A percentile compares a stretch with the other conserved stretches of the same genome.
Conservation (phyloP, 2,888 invertebrate species). For the Rhagonycha lutea region DNA sequence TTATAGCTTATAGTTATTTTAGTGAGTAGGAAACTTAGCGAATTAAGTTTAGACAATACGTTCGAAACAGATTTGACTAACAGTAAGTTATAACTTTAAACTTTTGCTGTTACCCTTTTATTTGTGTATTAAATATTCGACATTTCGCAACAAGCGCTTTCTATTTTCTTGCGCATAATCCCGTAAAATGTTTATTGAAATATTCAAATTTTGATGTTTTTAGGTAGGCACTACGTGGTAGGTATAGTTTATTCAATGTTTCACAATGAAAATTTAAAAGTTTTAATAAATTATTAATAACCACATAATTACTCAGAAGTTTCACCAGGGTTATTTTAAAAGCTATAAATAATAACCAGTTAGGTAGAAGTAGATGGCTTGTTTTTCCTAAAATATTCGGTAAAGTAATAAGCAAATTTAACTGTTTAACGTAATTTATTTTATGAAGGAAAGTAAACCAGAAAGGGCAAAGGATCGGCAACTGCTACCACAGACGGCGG, state of each 20-base stretch:
- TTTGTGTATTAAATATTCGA: not conserved
- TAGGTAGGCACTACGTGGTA: not conserved
- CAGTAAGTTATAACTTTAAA: not conserved
- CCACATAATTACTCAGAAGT: not conserved
- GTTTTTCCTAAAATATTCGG: conserved; percentile 5
- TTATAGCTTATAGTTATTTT: no score
- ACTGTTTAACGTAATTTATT: conserved; percentile 20
- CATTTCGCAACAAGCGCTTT: not conserved
- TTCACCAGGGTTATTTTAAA: not conserved
- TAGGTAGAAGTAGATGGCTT: not conserved
- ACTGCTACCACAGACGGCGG: conserved; percentile 28
- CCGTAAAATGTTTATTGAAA: not conserved
- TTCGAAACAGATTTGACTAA: not conserved
- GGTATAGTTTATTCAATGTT: not conserved
- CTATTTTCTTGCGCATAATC: not conserved
- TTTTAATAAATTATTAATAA: not conserved
- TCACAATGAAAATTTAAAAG: not conserved
- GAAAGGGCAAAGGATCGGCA: conserved; percentile 22
- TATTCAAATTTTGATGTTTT: not conserved
- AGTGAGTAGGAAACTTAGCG: not conserved
- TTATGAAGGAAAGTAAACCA: conserved; percentile 11
- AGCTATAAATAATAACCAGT: not conserved
- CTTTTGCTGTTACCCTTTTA: not conserved
- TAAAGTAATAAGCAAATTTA: conserved; percentile 11
- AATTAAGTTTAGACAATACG: not conserved